A percentile compares a stretch with the other conserved stretches of the same genome.
Evolutionary conservation across 2,113 vertebrate species (phyloP).

Genomic region (Lepidothrix coronata): DNA sequence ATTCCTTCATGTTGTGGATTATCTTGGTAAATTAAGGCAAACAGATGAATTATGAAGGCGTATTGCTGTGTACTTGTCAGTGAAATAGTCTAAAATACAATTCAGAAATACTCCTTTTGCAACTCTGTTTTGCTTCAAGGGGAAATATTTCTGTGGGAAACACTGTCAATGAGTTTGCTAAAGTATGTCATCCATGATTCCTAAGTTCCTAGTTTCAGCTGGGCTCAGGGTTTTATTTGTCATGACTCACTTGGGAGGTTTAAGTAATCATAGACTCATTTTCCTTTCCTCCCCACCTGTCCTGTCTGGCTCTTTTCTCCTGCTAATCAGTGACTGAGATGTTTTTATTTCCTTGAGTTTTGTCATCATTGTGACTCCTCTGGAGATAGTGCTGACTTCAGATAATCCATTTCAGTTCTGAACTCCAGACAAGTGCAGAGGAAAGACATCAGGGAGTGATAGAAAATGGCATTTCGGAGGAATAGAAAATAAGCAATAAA

Average conservation of each 20-base stretch:
- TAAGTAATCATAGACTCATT: neutral
- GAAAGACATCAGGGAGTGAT: slow-evolving; percentile 20
- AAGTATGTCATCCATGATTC: neutral
- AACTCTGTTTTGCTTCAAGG: neutral
- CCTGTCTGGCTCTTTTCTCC: neutral
- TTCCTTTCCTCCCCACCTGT: neutral
- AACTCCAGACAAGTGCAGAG: slow-evolving; percentile 6
- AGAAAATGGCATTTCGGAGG: neutral
- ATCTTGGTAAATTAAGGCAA: neutral
- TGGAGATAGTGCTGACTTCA: slow-evolving; percentile 2
- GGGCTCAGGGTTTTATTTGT: neutral
- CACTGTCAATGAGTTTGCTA: neutral
- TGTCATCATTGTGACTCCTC: slow-evolving; percentile 17
- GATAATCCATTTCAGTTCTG: slow-evolving; percentile 20
- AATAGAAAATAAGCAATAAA: slow-evolving; percentile 10
- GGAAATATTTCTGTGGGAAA: neutral
- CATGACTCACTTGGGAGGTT: neutral
- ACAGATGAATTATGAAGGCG: neutral
- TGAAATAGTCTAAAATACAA: neutral
- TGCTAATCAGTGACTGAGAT: neutral
- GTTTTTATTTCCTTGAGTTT: slow-evolving; percentile 34
- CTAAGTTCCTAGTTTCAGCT: neutral
- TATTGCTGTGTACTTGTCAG: neutral
- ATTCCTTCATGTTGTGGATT: neutral
- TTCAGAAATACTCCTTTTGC: neutral